Conservation (phyloP, 2,113 vertebrate genomes). For the Ptychochromis oligacanthus region DNA sequence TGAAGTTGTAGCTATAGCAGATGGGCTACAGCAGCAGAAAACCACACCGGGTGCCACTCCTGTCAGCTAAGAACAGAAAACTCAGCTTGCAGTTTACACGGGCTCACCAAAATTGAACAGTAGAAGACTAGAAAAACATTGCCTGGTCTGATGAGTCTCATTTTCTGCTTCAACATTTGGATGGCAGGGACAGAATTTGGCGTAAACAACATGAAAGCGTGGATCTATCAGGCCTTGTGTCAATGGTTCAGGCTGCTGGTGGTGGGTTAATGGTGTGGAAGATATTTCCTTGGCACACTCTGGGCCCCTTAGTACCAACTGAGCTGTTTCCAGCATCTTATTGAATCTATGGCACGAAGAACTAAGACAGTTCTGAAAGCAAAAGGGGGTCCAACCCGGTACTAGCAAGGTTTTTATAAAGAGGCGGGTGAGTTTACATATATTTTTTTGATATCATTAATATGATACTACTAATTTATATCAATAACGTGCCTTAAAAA, state of each 20-base stretch:
- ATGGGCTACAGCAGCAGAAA: not conserved
- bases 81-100: not conserved
- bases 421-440: not conserved
- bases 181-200: not conserved
- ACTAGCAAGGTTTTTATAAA: too few species aligned
- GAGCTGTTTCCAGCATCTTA: too few species aligned
- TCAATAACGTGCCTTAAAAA: not conserved
- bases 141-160: not conserved
- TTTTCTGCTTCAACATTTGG: not conserved
- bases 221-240: too few species aligned
- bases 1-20: not conserved
- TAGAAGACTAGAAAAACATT: not conserved
- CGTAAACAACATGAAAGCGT: not conserved
- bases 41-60: not conserved
- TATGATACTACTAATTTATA: not conserved
- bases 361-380: too few species aligned
- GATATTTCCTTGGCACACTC: not conserved
- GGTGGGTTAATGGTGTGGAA: not conserved
- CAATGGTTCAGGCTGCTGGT: not conserved
- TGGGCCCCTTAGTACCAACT: not conserved
- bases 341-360: too few species aligned
- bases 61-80: not conserved
- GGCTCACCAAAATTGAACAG: not conserved
- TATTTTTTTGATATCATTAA: not conserved
- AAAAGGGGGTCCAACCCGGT: not conserved